phyloP scores from a whole-genome alignment of 1,140 invertebrate genomes.

The Manduca sexta region DNA sequence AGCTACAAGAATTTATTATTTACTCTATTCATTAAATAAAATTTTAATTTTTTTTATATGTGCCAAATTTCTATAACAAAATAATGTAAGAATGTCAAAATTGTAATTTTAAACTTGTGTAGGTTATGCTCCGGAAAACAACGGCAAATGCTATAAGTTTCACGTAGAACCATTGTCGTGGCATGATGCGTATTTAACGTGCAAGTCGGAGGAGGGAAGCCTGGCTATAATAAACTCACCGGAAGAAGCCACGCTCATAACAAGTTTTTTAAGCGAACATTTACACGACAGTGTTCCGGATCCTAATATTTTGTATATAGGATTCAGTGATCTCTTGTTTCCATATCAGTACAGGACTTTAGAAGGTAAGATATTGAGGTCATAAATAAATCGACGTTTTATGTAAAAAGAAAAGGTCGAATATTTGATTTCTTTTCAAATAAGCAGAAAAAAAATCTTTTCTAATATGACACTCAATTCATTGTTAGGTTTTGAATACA shows the following conservation, averaged over 20 bases:
- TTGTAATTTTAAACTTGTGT: too few species aligned
- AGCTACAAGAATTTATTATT: too few species aligned
- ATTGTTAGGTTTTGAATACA: too few species aligned
- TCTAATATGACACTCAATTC: too few species aligned
- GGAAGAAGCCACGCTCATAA: slow-evolving; percentile 42
- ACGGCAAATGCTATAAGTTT: slow-evolving; percentile 54
- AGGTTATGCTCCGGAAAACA: slow-evolving; percentile 31
- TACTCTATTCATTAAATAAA: too few species aligned
- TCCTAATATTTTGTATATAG: slow-evolving; percentile 41
- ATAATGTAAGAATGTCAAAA: too few species aligned
- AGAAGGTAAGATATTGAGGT: slow-evolving; percentile 26
- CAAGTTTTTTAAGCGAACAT: slow-evolving; percentile 38
- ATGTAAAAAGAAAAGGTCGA: too few species aligned
- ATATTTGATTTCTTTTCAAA: too few species aligned
- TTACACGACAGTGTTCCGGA: slow-evolving; percentile 35
- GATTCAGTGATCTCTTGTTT: slow-evolving; percentile 49
- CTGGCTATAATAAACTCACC: slow-evolving; percentile 48
- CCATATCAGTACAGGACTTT: slow-evolving; percentile 49
- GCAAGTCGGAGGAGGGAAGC: slow-evolving; percentile 43
- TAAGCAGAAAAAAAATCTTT: too few species aligned
- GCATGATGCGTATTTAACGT: slow-evolving; percentile 45
- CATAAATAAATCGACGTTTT: too few species aligned
- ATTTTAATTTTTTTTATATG: too few species aligned
- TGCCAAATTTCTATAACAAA: too few species aligned
- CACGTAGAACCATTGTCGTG: slow-evolving; percentile 43